Evolutionary conservation across 2,888 invertebrate genomes (phyloP).

Genomic region (Lamellibrachia satsuma): DNA sequence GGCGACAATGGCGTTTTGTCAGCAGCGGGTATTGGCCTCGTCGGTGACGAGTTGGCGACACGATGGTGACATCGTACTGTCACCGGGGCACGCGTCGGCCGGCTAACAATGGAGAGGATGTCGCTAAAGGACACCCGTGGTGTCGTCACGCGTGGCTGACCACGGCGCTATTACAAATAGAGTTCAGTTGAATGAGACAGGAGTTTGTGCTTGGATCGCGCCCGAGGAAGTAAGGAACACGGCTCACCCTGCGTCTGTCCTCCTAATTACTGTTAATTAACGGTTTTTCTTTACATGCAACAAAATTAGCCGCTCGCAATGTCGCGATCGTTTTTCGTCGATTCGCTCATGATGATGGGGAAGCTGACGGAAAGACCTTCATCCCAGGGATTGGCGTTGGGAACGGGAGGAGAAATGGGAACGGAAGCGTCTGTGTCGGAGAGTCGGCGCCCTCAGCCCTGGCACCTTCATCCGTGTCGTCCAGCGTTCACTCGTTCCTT

Average conservation of each 20-base stretch:
- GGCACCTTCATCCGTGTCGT: neutral
- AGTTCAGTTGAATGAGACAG: neutral
- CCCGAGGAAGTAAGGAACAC: neutral
- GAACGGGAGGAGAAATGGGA: neutral
- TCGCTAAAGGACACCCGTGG: neutral
- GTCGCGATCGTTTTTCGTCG: constrained; percentile 31
- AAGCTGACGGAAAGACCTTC: neutral
- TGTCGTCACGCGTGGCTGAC: neutral
- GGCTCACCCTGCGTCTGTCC: neutral
- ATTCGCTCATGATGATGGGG: constrained; percentile 27
- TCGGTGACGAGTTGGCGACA: constrained; percentile 4
- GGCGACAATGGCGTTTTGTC: neutral
- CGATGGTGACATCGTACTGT: neutral
- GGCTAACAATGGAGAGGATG: neutral
- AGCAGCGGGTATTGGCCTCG: neutral
- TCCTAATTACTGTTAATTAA: neutral
- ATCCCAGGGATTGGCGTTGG: neutral
- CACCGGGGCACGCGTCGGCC: constrained; percentile 3
- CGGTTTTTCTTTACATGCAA: neutral
- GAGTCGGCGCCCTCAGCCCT: neutral
- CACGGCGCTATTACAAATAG: neutral
- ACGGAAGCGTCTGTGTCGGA: neutral
- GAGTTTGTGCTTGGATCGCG: neutral
- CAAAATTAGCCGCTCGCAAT: neutral
- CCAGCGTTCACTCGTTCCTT: neutral